Base-by-base conservation (phyloP, 1,140 invertebrate species). In the Telenomus remus region DNA sequence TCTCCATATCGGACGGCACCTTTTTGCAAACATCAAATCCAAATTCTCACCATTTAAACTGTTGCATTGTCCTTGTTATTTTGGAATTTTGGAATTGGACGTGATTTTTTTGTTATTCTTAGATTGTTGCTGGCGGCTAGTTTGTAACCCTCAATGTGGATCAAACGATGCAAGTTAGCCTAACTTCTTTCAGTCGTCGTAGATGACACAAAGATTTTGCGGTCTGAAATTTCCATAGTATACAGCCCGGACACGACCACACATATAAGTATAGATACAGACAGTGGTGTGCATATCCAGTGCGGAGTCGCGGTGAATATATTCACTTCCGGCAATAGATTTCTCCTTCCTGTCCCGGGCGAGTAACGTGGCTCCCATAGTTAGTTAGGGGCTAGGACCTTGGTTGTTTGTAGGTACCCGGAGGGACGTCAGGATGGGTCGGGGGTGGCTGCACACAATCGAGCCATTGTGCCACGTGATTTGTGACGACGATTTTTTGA, bases 281-380 rank as follows among this genome's bases (percentile, higher is more conserved):
- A 59, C 46, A 63, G 61, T 42, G 42, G 56, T 61, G 46, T 57
- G 63, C 47, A 75, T 61, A 76, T 70, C 56, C 64, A 70, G 55
- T 55, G 55, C 64, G 55, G 73, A 76, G 70, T 77, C 72, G 76
- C 73, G 78, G 59, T 79, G 84, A 82, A 85, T 86, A 84, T 85
- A 86, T 81, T 84, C 82, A 85, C 85, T 87, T 87, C 86, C 86
- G 86, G 86, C 82, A 87, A 87, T 87, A 87, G 85, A 87, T 87
- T 87, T 87, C 78, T 84, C 81, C 79, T 80, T 71, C 73, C 74
- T 71, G 56, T 48, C 49, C 70, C 19, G 44, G 42, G 76, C 71
- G 63, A 69, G 73, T 74, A 74, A 76, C 78, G 73, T 78, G 79
- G 78, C 72, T 76, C 46, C 80, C 79, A 78, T 84, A 85, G 84